Base-by-base conservation (phyloP, 1,140 invertebrate species). In the Steinernema khuongi region DNA sequence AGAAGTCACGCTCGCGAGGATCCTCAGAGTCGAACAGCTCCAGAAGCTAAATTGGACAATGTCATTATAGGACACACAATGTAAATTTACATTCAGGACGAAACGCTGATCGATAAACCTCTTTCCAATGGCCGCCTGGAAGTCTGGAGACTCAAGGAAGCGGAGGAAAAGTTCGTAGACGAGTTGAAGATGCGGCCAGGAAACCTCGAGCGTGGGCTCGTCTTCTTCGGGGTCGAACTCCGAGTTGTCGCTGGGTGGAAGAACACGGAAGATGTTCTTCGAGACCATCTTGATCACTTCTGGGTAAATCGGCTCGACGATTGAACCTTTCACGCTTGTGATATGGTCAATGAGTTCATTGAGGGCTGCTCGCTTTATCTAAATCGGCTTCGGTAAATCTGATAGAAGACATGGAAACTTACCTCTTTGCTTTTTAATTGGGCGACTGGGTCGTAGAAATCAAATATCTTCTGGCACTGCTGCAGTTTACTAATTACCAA, bases 401-500 rank as follows among this genome's bases (percentile, higher is more conserved):
- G 28, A 43, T 7, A 67, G 31, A 70, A 36, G 17, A 29, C n/a
- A 32, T 11, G 33, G 32, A 71, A 50, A 28, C 73, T 66, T 26
- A 99, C 93, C 73, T 86, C 85, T 78, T 86, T 86, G 60, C 81
- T 83, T 71, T 86, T 87, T 2, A 87, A 73, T 69, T 87, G 85
- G 41, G 81, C 77, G 7, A 87, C 82, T 14, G 85, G 83, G 79
- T 87, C 85, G 66, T 84, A 82, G 73, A 84, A 84, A 78, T 89
- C 88, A 79, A 89, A 89, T 33, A 89, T 87, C 68, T 88, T 87
- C 79, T 87, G 88, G 81, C 88, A 89, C 83, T 89, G 88, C 74
- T 88, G 86, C 72, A 89, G 83, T 76, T 89, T 89, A 76, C 87
- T 87, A 69, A 88, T 87, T 74, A 89, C 88, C 69, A 89, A 79